Percentiles rank a stretch among this genome's conserved stretches.
phyloP scores from a whole-genome alignment of 2,888 invertebrate genomes.

The Mycogona germanica region DNA sequence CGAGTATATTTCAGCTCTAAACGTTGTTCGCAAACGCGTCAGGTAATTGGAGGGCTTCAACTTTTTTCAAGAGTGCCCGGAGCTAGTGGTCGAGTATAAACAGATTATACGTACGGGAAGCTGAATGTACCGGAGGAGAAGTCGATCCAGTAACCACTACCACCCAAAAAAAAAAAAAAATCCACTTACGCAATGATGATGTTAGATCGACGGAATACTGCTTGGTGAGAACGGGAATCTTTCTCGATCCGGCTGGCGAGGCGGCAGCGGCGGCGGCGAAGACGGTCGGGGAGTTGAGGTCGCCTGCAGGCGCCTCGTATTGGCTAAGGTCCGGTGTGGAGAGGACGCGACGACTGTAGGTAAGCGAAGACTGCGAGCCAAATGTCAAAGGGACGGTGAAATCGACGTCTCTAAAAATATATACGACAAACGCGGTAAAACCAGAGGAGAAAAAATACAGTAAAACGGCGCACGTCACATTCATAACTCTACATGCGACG shows the following conservation, averaged over 20 bases:
- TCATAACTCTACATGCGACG: no score
- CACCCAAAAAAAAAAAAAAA: not conserved
- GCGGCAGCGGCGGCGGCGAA: not conserved
- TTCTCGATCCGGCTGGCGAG: no score
- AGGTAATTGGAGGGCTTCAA: no score
- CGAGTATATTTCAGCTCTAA: no score
- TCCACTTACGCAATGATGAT: conserved; percentile 11
- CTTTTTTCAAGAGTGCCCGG: no score
- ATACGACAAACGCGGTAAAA: not conserved
- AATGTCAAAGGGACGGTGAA: conserved; percentile 6
- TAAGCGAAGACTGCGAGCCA: not conserved
- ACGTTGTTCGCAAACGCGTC: no score
- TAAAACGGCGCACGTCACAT: no score
- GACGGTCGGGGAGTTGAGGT: not conserved
- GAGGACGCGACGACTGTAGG: conserved; percentile 4
- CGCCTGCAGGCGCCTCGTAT: conserved; percentile 2
- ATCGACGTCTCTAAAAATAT: conserved; percentile 13
- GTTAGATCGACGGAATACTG: conserved; percentile 12
- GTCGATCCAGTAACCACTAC: not conserved
- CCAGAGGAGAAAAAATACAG: no score
- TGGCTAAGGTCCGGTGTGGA: conserved; percentile 11
- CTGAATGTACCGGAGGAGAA: not conserved
- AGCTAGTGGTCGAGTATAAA: no score
- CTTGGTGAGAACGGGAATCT: conserved; percentile 9
- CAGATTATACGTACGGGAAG: conserved; percentile 2